These are phyloP conservation scores for Nannospalax galili DNA, from an alignment of 2,113 vertebrate species.

Conservation along the genomic window DNA sequence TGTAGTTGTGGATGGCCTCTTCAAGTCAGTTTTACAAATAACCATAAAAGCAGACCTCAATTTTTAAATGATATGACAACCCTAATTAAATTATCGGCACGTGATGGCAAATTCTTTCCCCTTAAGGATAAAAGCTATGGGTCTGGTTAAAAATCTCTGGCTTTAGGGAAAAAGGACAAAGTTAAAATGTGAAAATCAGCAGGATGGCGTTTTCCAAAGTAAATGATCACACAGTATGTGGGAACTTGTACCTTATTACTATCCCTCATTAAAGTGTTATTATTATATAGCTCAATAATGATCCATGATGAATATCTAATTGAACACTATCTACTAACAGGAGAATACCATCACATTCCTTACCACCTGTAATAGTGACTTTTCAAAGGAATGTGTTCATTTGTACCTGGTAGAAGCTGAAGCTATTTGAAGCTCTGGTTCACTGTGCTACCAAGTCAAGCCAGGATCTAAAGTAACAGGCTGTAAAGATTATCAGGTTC, in stretches of 20 bases:
- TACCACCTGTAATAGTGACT: not conserved
- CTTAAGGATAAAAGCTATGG: constrained; percentile 30
- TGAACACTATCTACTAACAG: not conserved
- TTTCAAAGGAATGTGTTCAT: not conserved
- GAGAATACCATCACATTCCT: not conserved
- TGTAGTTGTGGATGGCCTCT: not conserved
- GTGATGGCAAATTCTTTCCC: not conserved
- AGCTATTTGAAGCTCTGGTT: not conserved
- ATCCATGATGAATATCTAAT: not conserved
- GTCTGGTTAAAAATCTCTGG: constrained; percentile 20
- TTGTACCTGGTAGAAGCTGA: not conserved
- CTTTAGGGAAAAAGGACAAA: not conserved
- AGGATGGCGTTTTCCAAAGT: constrained; percentile 16
- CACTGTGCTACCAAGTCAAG: not conserved
- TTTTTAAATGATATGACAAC: not conserved
- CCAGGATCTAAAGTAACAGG: not conserved
- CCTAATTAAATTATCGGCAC: constrained; percentile 6
- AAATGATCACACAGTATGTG: not conserved
- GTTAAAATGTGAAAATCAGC: constrained; percentile 44
- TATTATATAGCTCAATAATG: not conserved
- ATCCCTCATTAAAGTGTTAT: not conserved
- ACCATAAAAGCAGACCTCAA: not conserved
- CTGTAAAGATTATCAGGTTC: not conserved
- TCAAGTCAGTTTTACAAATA: constrained; percentile 36
- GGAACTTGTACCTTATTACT: constrained; percentile 23